Conservation (phyloP, 2,888 invertebrate genomes). For the Punctoribates punctum region DNA sequence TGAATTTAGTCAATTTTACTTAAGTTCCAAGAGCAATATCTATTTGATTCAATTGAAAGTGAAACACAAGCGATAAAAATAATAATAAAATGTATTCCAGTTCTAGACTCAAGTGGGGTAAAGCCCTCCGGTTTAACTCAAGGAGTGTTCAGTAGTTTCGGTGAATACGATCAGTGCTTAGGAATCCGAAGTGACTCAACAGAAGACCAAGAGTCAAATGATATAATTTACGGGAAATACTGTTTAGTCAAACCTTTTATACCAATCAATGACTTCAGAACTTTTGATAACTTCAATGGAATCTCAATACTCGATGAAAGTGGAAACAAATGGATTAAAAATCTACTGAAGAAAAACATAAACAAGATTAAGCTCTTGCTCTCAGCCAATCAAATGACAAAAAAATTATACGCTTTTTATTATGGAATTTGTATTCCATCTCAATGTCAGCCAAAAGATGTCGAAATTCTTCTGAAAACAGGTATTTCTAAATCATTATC, state of each 20-base stretch:
- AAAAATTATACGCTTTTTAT: conserved; percentile 6
- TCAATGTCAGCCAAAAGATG: conserved; percentile 37
- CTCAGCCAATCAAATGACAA: not conserved
- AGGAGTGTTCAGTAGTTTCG: conserved; percentile 1
- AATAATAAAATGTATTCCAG: no score
- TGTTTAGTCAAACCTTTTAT: conserved; percentile 37
- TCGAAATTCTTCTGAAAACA: conserved; percentile 25
- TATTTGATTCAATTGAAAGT: no score
- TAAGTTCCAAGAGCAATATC: no score
- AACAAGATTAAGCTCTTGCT: not conserved
- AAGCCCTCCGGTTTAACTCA: not conserved
- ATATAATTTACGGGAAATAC: conserved; percentile 34
- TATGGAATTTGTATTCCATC: conserved; percentile 43
- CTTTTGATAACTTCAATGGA: not conserved
- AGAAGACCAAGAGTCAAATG: not conserved
- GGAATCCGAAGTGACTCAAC: not conserved
- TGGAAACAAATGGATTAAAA: not conserved
- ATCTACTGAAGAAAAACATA: not conserved
- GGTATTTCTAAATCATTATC: not conserved
- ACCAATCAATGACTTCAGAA: not conserved
- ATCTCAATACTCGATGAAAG: not conserved
- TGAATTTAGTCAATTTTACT: no score
- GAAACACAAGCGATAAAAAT: no score
- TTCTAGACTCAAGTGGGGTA: not conserved
- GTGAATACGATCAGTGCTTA: conserved; percentile 31